Base-by-base conservation (phyloP, 2,888 invertebrate genomes). In the Periphyllus acericola region DNA sequence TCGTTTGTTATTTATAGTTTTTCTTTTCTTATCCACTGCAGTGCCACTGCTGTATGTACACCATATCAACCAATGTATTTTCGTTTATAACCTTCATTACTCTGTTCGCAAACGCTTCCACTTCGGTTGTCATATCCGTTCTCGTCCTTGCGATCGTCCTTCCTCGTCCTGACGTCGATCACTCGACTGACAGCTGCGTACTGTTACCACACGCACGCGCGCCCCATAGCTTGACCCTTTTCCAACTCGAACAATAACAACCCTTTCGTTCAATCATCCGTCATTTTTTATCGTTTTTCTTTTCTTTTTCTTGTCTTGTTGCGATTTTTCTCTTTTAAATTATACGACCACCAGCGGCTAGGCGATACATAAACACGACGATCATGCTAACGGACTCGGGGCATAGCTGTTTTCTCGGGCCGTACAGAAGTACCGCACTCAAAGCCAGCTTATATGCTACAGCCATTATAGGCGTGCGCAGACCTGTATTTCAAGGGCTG, bases 111-210 rank as follows among this genome's bases (percentile, higher is more conserved):
- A 71, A 71, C 29, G 32, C 71, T 29, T 71, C 68, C 68, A 29
- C 71, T 71, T 29, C 29, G 71, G 29, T 71, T 71, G 71, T 71
- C 60, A 60, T 29, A 71, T 71, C 71, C 29, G 71, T 71, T 71
- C 14, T 29, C 17, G 32, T 25, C 29, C n/a, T 11, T 19, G 68
- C n/a, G 11, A 29, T 71, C 60, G 60, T 60, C 29, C 71, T 71
- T 71, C 17, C 71, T 71, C 6, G 32, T 29, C 71, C 71, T 71
- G 29, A 71, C 29, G 71, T 29, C 71, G 29, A 71, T 71, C 71
- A 71, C 29, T 71, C 32, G 71, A 17, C 32, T 71, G 71, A 71
- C 71, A 71, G 71, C 29, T 71, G 32, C 29, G 29, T 71, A 71
- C 14, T 32, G 29, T 14, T 29, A 55, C 60, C 25, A 60, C 21